These are phyloP conservation scores for Catalaphyllia jardinei DNA, from an alignment of 64 coral and sea anemone genomes.

Conservation along the genomic window DNA sequence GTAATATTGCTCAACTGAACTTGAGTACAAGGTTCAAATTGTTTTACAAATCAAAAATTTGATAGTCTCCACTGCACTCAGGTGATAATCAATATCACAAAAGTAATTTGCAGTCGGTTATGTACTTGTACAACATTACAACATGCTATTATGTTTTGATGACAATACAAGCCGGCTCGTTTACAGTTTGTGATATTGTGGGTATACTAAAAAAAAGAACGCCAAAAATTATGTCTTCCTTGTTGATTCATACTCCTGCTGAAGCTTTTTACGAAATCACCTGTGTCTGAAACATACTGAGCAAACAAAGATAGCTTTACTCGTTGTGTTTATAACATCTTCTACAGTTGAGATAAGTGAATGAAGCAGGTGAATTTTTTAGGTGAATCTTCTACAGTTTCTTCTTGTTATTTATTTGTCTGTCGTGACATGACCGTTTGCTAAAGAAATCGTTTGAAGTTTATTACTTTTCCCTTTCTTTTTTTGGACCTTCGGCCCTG, in stretches of 20 bases:
- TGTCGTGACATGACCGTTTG: not conserved
- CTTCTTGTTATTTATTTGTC: not conserved
- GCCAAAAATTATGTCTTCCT: not conserved
- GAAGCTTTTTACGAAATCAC: not conserved
- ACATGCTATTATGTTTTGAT: not conserved
- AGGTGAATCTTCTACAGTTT: not conserved
- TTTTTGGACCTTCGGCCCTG: not conserved
- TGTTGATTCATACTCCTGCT: constrained; percentile 9
- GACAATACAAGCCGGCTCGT: not conserved
- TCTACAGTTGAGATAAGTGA: not conserved
- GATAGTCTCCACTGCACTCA: not conserved
- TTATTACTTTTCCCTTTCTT: not conserved
- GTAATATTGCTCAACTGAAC: not conserved
- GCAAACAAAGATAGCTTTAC: not conserved
- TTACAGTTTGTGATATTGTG: constrained; percentile 31
- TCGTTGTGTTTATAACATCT: not conserved
- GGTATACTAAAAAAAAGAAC: not conserved
- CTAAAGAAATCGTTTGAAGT: not conserved
- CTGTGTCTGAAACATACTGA: not conserved
- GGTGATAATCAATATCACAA: not conserved
- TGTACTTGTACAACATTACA: not conserved
- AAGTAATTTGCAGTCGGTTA: not conserved
- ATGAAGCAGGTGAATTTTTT: no score
- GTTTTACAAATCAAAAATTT: not conserved
- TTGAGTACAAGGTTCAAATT: not conserved